Evolutionary conservation across 2,888 invertebrate species (phyloP).

Genomic region (Ochlodes sylvanus): DNA sequence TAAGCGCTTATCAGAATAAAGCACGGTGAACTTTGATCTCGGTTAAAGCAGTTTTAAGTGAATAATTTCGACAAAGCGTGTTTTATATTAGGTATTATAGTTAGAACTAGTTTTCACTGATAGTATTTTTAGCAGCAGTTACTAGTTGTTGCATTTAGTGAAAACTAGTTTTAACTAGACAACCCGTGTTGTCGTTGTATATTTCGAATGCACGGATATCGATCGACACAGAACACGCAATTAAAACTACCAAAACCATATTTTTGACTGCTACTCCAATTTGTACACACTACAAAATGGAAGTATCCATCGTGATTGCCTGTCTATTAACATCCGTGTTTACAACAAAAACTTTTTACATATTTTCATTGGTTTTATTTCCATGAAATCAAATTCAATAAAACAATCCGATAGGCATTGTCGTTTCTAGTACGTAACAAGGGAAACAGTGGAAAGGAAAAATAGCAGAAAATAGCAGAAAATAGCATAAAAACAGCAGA

Average conservation of each 20-base stretch:
- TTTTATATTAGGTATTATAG: no score
- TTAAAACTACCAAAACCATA: not conserved
- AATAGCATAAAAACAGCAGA: constrained; percentile 60
- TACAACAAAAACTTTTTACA: constrained; percentile 1
- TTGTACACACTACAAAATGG: not conserved
- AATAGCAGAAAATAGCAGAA: constrained; percentile 48
- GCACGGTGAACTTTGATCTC: no score
- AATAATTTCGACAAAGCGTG: no score
- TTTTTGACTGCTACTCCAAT: constrained; percentile 2
- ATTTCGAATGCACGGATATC: not conserved
- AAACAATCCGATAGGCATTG: constrained; percentile 44
- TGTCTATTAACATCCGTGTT: not conserved
- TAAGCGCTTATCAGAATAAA: no score
- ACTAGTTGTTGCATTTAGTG: no score
- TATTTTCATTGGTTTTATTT: constrained; percentile 5
- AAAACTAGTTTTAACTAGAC: no score
- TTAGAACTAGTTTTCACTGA: no score
- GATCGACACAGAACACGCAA: not conserved
- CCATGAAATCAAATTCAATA: constrained; percentile 47
- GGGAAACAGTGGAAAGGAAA: constrained; percentile 40
- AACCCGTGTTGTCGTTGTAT: no score
- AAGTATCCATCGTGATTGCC: not conserved
- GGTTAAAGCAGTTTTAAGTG: no score
- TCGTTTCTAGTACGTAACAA: constrained; percentile 41
- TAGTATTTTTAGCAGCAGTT: no score